phyloP scores from a whole-genome alignment of 2,888 invertebrate species.

The Acanthococcus lagerstroemiae region DNA sequence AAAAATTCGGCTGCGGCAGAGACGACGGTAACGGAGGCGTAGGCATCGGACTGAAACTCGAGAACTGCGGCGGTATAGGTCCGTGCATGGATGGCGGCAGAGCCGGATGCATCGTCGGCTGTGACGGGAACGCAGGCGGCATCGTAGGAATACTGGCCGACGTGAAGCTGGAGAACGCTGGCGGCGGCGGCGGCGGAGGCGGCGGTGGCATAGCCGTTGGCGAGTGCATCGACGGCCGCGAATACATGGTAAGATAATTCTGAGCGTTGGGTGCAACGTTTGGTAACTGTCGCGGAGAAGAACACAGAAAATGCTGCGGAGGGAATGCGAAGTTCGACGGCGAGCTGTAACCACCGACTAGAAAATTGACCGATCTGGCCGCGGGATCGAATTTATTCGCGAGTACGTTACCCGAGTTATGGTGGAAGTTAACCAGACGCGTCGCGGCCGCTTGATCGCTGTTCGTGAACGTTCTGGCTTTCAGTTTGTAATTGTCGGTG shows the following conservation, averaged over 20 bases:
- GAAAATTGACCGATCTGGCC: background rate
- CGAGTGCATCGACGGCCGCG: background rate
- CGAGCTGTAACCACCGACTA: conserved; percentile 18
- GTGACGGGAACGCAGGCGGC: conserved; percentile 6
- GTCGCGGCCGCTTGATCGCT: background rate
- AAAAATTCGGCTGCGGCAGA: conserved; percentile 12
- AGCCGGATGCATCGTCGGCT: background rate
- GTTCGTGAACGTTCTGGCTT: background rate
- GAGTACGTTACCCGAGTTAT: background rate
- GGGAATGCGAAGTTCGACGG: conserved; percentile 22
- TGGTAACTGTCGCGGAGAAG: conserved; percentile 25
- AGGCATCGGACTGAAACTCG: conserved; percentile 12
- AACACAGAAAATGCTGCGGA: conserved; percentile 17
- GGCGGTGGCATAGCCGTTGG: background rate
- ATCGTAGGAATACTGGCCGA: conserved; percentile 18
- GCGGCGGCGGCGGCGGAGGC: background rate
- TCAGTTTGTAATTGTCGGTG: conserved; percentile 6
- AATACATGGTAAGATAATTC: conserved; percentile 17
- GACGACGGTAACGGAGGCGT: conserved; percentile 16
- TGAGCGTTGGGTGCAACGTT: conserved; percentile 14
- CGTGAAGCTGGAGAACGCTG: conserved; percentile 4
- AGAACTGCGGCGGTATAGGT: background rate
- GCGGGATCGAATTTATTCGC: conserved; percentile 10
- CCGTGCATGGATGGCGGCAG: conserved; percentile 5
- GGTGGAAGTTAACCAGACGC: conserved; percentile 10